These are phyloP conservation scores for Acomys russatus DNA, from an alignment of 2,797 vertebrate species.

Conservation along the genomic window DNA sequence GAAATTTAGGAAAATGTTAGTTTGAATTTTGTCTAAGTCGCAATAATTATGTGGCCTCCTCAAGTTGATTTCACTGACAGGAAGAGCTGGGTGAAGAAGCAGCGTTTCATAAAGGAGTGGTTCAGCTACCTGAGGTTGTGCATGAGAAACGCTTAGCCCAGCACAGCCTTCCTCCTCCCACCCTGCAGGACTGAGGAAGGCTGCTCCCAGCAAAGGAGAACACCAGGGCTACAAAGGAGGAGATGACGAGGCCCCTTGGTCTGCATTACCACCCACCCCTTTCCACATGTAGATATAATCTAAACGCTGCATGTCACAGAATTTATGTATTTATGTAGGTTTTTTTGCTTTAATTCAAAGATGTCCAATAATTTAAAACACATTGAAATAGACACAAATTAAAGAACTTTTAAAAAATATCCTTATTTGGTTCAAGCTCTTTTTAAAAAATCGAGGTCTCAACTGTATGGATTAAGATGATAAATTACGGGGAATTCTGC, in stretches of 20 bases:
- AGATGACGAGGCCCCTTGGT: rapidly evolving
- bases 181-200: rapidly evolving
- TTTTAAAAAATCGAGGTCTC: constrained; percentile 62
- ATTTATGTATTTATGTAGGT: neutral
- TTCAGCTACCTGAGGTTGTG: neutral
- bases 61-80: neutral
- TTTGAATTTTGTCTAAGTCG: neutral
- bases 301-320: neutral
- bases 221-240: rapidly evolving
- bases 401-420: constrained; percentile 64
- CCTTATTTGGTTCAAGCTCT: constrained; percentile 70
- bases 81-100: neutral
- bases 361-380: neutral
- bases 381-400: constrained; percentile 25
- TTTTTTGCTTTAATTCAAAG: neutral
- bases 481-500: constrained; percentile 83
- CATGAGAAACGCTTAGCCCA: neutral
- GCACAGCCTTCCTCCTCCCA: too few species aligned
- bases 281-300: neutral
- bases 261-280: rapidly evolving
- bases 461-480: constrained; percentile 86
- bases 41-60: neutral
- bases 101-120: neutral
- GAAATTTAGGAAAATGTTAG: neutral
- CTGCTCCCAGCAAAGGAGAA: neutral